Conservation (phyloP, 2,888 invertebrate genomes). For the Drosophila conformis region DNA sequence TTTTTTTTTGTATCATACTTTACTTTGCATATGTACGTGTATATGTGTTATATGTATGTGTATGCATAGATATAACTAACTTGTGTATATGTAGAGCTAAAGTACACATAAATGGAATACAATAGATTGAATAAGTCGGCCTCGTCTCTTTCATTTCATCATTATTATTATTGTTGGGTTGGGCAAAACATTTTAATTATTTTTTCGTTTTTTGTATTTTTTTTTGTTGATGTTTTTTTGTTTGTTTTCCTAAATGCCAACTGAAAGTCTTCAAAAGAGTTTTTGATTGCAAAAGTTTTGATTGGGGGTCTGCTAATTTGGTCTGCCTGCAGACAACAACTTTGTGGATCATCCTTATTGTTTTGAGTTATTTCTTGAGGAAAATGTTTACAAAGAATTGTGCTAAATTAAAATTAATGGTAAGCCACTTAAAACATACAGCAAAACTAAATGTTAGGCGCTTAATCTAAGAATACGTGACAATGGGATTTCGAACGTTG, state of each 20-base stretch:
- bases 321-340: slow-evolving; percentile 78
- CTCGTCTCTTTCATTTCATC: slow-evolving; percentile 28
- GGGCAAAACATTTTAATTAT: slow-evolving; percentile 37
- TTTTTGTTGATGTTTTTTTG: not conserved
- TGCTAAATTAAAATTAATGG: slow-evolving; percentile 71
- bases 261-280: slow-evolving; percentile 57
- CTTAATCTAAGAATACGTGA: slow-evolving; percentile 53
- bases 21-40: slow-evolving; percentile 39
- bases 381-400: slow-evolving; percentile 72
- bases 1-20: slow-evolving; percentile 17
- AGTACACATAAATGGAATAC: slow-evolving; percentile 68
- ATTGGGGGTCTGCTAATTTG: slow-evolving; percentile 59
- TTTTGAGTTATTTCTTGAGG: slow-evolving; percentile 30
- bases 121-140: slow-evolving; percentile 46
- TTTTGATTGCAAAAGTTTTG: slow-evolving; percentile 58
- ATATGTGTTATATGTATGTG: slow-evolving; percentile 29
- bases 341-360: slow-evolving; percentile 30
- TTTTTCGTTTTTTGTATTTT: slow-evolving; percentile 24
- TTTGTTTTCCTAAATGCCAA: slow-evolving; percentile 63
- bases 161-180: slow-evolving; percentile 36
- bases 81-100: slow-evolving; percentile 53
- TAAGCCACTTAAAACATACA: slow-evolving; percentile 55
- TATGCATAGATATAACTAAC: slow-evolving; percentile 52
- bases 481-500: slow-evolving; percentile 35
- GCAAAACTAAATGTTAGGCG: slow-evolving; percentile 43